Base-by-base conservation (phyloP, 2,113 vertebrate genomes). In the Platysternon megacephalum region DNA sequence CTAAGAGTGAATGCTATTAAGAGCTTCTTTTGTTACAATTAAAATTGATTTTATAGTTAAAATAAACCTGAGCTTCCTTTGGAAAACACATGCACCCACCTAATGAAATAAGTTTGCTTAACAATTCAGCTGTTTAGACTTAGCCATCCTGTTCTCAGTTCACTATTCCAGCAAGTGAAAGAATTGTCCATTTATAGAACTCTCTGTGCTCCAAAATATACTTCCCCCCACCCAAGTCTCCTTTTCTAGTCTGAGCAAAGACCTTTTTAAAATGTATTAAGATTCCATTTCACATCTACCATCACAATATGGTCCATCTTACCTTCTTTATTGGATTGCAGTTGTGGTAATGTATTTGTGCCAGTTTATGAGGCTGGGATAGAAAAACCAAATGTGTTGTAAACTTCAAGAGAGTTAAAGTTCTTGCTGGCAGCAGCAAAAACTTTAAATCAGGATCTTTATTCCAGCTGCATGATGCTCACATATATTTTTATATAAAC, bases 21-120 rank as follows among this genome's bases (percentile, higher is more conserved):
- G 48, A 89, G 17, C 28, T 88, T 81, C 49, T 87, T 95, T 96
- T 95, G 68, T 94, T 94, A 86, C 39, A 86, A 22, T 79, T 87
- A 93, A 93, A 90, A 94, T 78, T 95, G 78, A 84, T 94, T 94
- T 92, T 76, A 82, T 91, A 88, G 53, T 92, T 95, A 83, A 91
- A 97, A 97, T 91, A 95, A 94, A 92, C 46, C 58, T 46, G 35
- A 91, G 3, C 32, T 94, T 88, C 81, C 84, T 92, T 90, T 93
- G 68, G 19, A 95, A 95, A 95, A 85, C 42, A 80, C 22, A 56
- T 14, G 61, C 16, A 78, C 55, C 52, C 56, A 51, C 35, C 65
- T 94, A 29, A 39, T 21, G 17, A 19, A 58, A 86, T 79, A 35
- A 46, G 8, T 79, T 55, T 56, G 19, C 53, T 85, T 84, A 91